Evolutionary conservation across 2,113 vertebrate species (phyloP).

Genomic region (Cottus gobio): DNA sequence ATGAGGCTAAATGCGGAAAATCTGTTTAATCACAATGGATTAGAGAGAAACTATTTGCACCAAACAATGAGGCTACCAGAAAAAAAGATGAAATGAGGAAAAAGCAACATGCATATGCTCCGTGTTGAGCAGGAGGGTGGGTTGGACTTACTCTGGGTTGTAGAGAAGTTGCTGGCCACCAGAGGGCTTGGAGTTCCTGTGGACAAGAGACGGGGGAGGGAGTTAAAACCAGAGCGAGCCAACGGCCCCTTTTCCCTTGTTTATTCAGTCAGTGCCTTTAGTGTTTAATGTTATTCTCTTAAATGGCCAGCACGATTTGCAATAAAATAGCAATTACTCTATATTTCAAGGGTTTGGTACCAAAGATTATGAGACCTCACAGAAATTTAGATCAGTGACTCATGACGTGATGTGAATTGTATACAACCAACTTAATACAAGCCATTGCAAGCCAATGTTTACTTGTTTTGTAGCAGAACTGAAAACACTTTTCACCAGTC

Average conservation of each 20-base stretch:
- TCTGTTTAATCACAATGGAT: slow-evolving; percentile 27
- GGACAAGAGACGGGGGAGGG: slow-evolving; percentile 72
- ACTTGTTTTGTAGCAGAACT: slow-evolving; percentile 13
- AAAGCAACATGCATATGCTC: slow-evolving; percentile 52
- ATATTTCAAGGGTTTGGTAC: background rate
- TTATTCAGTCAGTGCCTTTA: slow-evolving; percentile 8
- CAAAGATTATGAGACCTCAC: background rate
- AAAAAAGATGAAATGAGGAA: slow-evolving; percentile 49
- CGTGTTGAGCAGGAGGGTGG: slow-evolving; percentile 42
- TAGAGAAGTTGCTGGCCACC: slow-evolving; percentile 88
- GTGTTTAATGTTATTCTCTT: background rate
- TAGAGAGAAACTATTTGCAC: slow-evolving; percentile 26
- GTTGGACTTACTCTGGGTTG: slow-evolving; percentile 88
- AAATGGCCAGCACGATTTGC: background rate
- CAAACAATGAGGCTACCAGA: slow-evolving; percentile 33
- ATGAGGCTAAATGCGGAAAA: slow-evolving; percentile 34
- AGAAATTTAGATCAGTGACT: background rate
- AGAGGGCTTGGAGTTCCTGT: slow-evolving; percentile 90
- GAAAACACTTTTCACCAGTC: slow-evolving; percentile 40
- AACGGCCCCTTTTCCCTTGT: background rate
- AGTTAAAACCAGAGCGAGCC: slow-evolving; percentile 19
- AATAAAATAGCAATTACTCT: background rate
- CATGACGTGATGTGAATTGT: background rate
- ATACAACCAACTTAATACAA: background rate
- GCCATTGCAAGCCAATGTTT: background rate